Base-by-base conservation (phyloP, 1,140 invertebrate species). In the Pachypeltis micranthus region DNA sequence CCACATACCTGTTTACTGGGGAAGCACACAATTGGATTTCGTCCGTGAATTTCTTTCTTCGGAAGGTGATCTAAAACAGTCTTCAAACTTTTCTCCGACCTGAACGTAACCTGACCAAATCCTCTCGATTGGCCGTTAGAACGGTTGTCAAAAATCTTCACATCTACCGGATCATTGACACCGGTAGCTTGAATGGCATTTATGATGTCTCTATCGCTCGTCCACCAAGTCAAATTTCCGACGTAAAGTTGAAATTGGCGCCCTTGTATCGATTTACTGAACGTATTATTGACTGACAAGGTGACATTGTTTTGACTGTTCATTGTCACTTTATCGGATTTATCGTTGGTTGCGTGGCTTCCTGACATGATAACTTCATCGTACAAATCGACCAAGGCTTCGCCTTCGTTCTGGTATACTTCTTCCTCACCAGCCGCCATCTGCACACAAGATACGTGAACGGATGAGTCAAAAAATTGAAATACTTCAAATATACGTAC, bases 221-320 rank as follows among this genome's bases (percentile, higher is more conserved):
- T 60, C 59, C 59, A 60, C 59, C 59, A 60, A 25, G 59, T 60
- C 29, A 60, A 44, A 44, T 60, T 60, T 2, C 59, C 59, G 39
- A 60, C 29, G 44, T 60, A 60, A 25, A 60, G 44, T 16, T 60
- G 59, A 29, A 51, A 51, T 16, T 39, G 31, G 12, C 47, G 47
- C n/a, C n/a, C n/a, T n/a, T n/a, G n/a, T n/a, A n/a, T n/a, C n/a
- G n/a, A n/a, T n/a, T n/a, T n/a, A n/a, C n/a, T n/a, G n/a, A n/a
- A n/a, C n/a, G n/a, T n/a, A n/a, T n/a, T n/a, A n/a, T n/a, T n/a
- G n/a, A n/a, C n/a, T n/a, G n/a, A n/a, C n/a, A n/a, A n/a, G n/a
- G n/a, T n/a, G n/a, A n/a, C n/a, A 21, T 51, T 51, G 21, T 51
- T 51, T 51, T 51, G 47, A 51, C 23, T 10, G 23, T 7, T 51